Percentiles rank a stretch among this genome's conserved stretches.
Conservation (phyloP, 2,113 vertebrate species). For the Cichladusa arquata region DNA sequence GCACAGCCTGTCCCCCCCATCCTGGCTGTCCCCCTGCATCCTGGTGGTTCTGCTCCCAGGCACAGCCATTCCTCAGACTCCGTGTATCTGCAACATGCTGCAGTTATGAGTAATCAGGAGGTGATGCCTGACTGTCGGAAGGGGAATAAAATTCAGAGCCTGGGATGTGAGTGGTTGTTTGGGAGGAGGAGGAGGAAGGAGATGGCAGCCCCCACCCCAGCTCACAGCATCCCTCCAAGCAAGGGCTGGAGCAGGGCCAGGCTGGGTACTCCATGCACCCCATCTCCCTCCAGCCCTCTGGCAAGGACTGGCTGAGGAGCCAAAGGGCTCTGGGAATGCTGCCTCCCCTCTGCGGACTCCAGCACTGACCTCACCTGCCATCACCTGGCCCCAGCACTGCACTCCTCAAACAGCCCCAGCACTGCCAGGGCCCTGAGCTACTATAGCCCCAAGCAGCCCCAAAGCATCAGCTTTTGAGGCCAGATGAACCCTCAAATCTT, state of each 20-base stretch:
- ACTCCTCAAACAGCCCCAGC: background rate
- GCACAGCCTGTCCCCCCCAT: background rate
- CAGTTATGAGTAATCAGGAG: slow-evolving; percentile 47
- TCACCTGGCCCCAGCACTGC: background rate
- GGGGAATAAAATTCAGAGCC: background rate
- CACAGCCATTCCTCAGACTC: background rate
- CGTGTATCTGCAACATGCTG: background rate
- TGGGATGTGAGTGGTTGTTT: background rate
- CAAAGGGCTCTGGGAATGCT: background rate
- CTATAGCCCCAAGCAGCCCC: background rate
- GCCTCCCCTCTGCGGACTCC: background rate
- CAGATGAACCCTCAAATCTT: background rate
- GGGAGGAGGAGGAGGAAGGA: background rate
- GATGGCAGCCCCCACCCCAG: too few relatives aligned
- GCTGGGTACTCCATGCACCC: fast-evolving
- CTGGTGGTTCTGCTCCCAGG: background rate
- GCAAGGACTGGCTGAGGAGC: background rate
- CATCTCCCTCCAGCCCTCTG: background rate
- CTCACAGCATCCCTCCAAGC: background rate
- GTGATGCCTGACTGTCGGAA: background rate
- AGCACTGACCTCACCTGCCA: background rate
- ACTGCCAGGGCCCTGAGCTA: fast-evolving
- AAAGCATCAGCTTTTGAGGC: background rate
- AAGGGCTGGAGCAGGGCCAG: background rate
- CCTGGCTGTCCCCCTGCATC: fast-evolving